Conservation (phyloP, 2,888 invertebrate genomes). For the Tubulanus polymorphus region DNA sequence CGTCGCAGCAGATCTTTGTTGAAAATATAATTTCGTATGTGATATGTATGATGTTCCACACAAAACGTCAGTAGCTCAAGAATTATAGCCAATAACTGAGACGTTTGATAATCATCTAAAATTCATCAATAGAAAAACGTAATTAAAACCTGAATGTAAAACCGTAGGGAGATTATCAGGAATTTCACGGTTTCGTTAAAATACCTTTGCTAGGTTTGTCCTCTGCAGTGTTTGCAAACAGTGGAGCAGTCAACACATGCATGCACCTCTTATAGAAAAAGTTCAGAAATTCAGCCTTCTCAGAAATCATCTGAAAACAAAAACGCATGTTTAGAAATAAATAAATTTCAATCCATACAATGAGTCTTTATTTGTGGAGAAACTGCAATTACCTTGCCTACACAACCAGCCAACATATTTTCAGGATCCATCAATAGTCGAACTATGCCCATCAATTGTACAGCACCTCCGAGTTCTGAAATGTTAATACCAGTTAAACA, state of each 20-base stretch:
- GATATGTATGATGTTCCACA: conserved; percentile 98
- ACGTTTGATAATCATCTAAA: conserved; percentile 90
- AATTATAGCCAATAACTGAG: conserved; percentile 89
- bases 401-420: conserved; percentile 77
- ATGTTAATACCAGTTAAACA: conserved; percentile 6
- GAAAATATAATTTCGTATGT: conserved; percentile 96
- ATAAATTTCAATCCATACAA: not conserved
- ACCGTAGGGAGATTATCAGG: too few relatives aligned
- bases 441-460: conserved; percentile 92
- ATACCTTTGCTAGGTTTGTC: conserved; percentile 74
- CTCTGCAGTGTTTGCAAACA: conserved; percentile 85
- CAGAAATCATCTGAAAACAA: conserved; percentile 54
- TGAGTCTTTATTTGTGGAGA: not conserved
- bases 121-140: too few relatives aligned
- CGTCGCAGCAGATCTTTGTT: conserved; percentile 93
- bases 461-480: conserved; percentile 88
- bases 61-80: conserved; percentile 95
- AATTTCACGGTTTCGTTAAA: too few relatives aligned
- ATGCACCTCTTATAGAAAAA: conserved; percentile 99
- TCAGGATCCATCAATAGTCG: conserved; percentile 93
- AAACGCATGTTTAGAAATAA: not conserved
- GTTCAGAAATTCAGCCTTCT: conserved; percentile 96
- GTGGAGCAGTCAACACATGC: conserved; percentile 92
- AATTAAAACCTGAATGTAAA: too few relatives aligned
- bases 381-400: not conserved